Conservation (phyloP, 2,888 invertebrate genomes). For the Sesia bembeciformis region DNA sequence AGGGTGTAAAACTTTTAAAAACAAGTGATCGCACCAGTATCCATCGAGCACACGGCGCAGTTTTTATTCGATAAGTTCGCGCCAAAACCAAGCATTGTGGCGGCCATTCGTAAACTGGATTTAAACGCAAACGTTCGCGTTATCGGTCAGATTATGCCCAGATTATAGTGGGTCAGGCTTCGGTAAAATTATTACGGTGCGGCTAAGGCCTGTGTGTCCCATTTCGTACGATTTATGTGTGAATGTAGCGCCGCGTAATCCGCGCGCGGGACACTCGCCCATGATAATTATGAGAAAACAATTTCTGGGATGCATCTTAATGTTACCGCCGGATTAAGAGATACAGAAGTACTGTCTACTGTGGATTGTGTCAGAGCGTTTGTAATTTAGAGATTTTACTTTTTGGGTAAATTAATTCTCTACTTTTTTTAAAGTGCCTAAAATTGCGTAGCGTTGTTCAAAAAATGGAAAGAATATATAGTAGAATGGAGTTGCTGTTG, state of each 20-base stretch:
- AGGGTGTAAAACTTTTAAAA: not conserved
- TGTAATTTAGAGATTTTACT: too few species aligned
- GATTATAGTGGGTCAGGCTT: conserved; percentile 66
- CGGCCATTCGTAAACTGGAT: conserved; percentile 45
- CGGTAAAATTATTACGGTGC: conserved; percentile 66
- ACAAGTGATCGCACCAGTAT: conserved; percentile 26
- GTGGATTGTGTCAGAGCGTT: too few species aligned
- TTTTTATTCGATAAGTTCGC: conserved; percentile 51
- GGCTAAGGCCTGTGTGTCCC: conserved; percentile 68
- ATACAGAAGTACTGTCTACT: conserved; percentile 17
- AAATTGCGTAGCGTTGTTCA: too few species aligned
- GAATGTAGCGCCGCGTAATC: conserved; percentile 65
- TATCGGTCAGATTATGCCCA: conserved; percentile 71
- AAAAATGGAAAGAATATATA: too few species aligned
- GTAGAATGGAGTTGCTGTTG: too few species aligned
- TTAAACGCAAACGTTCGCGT: conserved; percentile 64
- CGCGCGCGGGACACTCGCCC: conserved; percentile 41
- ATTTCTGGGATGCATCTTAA: conserved; percentile 69
- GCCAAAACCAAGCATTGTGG: conserved; percentile 55
- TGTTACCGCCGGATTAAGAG: conserved; percentile 51
- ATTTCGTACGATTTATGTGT: conserved; percentile 68
- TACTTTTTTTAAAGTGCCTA: too few species aligned
- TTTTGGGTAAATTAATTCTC: too few species aligned
- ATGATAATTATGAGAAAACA: conserved; percentile 73
- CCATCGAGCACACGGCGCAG: conserved; percentile 37